Percentiles rank a stretch among this genome's conserved stretches.
phyloP scores from a whole-genome alignment of 2,888 invertebrate species.

The Cephus pygmeus region DNA sequence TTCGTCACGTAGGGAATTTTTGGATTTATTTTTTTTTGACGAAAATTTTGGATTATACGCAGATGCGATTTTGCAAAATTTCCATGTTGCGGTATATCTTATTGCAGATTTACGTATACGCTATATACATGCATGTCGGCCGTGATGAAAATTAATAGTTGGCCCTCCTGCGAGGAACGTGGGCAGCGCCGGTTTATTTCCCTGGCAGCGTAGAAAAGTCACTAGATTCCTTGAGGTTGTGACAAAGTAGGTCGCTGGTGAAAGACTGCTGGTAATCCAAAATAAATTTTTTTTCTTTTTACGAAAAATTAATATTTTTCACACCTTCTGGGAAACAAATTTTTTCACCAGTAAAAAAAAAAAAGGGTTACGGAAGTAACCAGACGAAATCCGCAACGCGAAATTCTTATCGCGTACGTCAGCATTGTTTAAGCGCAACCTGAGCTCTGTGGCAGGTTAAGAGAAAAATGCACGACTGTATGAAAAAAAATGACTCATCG shows the following conservation, averaged over 20 bases:
- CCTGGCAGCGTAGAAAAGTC: constrained; percentile 35
- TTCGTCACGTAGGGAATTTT: constrained; percentile 13
- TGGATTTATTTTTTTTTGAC: not conserved
- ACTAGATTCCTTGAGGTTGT: constrained; percentile 5
- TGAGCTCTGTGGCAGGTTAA: constrained; percentile 27
- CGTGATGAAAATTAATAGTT: constrained; percentile 29
- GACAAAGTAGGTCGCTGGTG: not conserved
- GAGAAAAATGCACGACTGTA: constrained; percentile 34
- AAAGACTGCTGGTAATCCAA: not conserved
- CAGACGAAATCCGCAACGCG: not conserved
- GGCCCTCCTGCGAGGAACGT: constrained; percentile 38
- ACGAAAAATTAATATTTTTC: too few relatives aligned
- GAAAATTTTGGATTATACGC: not conserved
- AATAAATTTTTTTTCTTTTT: too few relatives aligned
- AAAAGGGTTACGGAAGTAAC: not conserved
- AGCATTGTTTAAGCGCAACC: constrained; percentile 20
- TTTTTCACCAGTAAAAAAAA: not conserved
- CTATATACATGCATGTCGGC: constrained; percentile 3
- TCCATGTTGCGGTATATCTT: not conserved
- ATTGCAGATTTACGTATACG: not conserved
- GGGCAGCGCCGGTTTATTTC: constrained; percentile 35
- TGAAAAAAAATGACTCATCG: constrained; percentile 50
- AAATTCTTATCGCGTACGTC: not conserved
- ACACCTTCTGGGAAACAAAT: accelerated
- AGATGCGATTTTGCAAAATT: not conserved